These are phyloP conservation scores for Taenaris catops DNA, from an alignment of 2,888 invertebrate species.

Conservation along the genomic window DNA sequence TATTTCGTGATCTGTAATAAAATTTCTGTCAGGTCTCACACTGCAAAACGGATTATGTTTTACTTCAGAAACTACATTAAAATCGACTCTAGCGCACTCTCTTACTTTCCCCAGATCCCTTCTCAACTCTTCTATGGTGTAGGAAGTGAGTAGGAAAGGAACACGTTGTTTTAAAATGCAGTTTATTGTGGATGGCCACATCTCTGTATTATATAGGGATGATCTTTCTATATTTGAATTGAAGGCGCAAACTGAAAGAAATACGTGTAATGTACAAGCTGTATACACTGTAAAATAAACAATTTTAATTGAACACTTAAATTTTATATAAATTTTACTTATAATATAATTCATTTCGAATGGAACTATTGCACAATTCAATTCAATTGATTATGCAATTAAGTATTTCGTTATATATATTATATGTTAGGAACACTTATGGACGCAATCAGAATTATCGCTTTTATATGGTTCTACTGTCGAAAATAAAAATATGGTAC, in stretches of 20 bases:
- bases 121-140: slow-evolving; percentile 83
- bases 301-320: too few relatives aligned
- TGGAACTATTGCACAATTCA: too few relatives aligned
- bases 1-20: slow-evolving; percentile 84
- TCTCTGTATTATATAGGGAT: slow-evolving; percentile 82
- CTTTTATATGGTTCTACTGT: too few relatives aligned
- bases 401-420: too few relatives aligned
- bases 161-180: slow-evolving; percentile 74
- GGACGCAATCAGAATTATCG: too few relatives aligned
- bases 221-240: slow-evolving; percentile 86
- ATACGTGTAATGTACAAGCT: too few relatives aligned
- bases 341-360: too few relatives aligned
- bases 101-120: slow-evolving; percentile 81
- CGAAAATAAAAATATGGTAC: too few relatives aligned
- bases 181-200: slow-evolving; percentile 83
- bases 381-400: too few relatives aligned
- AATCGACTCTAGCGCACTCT: slow-evolving; percentile 58
- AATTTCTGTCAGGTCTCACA: slow-evolving; percentile 85
- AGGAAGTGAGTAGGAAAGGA: slow-evolving; percentile 83
- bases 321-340: too few relatives aligned
- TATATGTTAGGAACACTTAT: too few relatives aligned
- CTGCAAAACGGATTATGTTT: slow-evolving; percentile 83
- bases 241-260: slow-evolving; percentile 82
- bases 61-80: slow-evolving; percentile 75
- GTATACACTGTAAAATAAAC: too few relatives aligned